These are phyloP conservation scores for Rhabdomys pumilio DNA, from an alignment of 2,797 vertebrate species.

Conservation along the genomic window DNA sequence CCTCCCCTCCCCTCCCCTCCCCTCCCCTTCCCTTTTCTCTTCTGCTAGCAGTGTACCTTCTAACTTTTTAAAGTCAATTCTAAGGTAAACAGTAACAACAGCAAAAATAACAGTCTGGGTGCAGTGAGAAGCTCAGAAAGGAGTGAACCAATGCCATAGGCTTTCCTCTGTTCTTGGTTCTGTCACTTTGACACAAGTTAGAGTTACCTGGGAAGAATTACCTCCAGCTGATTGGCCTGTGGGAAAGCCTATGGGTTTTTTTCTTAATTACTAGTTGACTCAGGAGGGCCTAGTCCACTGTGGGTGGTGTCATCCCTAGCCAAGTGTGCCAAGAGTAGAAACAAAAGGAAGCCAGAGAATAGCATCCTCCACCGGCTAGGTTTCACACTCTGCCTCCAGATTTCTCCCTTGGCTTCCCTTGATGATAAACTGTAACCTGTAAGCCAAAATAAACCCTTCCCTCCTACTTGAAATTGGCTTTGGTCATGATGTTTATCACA, in stretches of 20 bases:
- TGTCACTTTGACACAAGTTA: background rate
- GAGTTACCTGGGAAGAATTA: background rate
- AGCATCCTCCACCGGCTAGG: background rate
- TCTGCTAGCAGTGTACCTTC: background rate
- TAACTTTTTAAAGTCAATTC: background rate
- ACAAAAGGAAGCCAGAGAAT: background rate
- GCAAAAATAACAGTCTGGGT: background rate
- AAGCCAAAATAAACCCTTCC: background rate
- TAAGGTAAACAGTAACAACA: conserved; percentile 56
- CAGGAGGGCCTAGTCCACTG: no score
- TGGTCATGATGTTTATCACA: background rate
- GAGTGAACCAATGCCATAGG: background rate
- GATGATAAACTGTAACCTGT: background rate
- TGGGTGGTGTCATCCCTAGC: background rate
- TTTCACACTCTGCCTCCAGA: background rate
- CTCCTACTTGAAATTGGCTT: background rate
- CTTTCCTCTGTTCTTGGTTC: no score
- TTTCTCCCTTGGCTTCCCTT: background rate
- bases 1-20: background rate
- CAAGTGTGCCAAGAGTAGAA: background rate
- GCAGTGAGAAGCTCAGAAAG: background rate
- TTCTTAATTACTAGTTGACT: background rate
- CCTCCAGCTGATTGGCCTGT: background rate
- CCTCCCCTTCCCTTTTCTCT: background rate
- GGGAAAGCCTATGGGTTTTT: background rate